Percentiles rank a stretch among this genome's conserved stretches.
Evolutionary conservation across 1,140 invertebrate species (phyloP).

Genomic region (Diploscapter pachys): DNA sequence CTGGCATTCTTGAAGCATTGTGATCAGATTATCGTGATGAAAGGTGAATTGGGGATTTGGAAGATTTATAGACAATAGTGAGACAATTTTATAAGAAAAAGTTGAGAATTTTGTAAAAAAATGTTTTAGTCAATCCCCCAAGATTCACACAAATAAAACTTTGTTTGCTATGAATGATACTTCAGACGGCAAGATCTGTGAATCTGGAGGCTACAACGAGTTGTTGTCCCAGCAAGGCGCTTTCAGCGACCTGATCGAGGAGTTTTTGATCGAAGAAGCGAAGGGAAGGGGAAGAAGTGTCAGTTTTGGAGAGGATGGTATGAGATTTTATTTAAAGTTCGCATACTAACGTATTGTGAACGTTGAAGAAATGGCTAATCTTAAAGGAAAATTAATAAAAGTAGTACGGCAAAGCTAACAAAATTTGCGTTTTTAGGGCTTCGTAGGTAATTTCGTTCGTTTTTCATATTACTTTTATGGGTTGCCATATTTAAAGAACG

Average conservation of each 20-base stretch:
- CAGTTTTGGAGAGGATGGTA: conserved; percentile 54
- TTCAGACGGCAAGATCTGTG: conserved; percentile 46
- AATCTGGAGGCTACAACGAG: conserved; percentile 48
- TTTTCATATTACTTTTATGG: no score
- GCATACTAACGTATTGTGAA: conserved; percentile 5
- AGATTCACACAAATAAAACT: no score
- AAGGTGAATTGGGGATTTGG: conserved; percentile 24
- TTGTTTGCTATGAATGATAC: no score
- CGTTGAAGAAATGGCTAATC: conserved; percentile 19
- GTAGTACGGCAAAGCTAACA: no score
- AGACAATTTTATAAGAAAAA: conserved; percentile 1
- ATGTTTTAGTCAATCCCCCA: conserved; percentile 4
- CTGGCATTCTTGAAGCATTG: conserved; percentile 48
- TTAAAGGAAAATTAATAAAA: not conserved
- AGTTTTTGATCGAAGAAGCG: conserved; percentile 53
- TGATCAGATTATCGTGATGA: conserved; percentile 44
- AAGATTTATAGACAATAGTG: not conserved
- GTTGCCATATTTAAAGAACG: no score
- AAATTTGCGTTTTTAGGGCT: not conserved
- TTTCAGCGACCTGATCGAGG: conserved; percentile 49
- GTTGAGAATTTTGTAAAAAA: no score
- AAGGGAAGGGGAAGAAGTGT: conserved; percentile 49
- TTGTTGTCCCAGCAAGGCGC: conserved; percentile 45
- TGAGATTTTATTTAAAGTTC: conserved; percentile 10
- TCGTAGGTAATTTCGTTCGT: not conserved